Base-by-base conservation (phyloP, 2,797 vertebrate genomes). In the Eidolon dupreanum region DNA sequence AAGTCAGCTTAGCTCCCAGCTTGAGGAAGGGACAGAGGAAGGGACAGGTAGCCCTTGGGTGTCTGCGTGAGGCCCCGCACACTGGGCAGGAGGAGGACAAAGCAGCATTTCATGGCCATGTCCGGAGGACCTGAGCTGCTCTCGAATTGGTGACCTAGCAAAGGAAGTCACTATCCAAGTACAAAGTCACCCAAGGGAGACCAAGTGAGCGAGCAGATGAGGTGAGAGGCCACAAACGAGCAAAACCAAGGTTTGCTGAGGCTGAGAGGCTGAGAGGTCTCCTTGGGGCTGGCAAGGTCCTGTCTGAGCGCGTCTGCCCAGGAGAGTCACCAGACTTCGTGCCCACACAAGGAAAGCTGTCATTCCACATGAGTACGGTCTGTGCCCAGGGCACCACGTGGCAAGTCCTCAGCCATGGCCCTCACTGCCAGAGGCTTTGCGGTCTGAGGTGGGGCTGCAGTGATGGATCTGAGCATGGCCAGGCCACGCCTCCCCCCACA, bases 141-240 rank as follows among this genome's bases (percentile, higher is more conserved):
- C 86, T 51, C 46, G 74, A 86, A 71, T 33, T 1, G 0, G 2
- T 73, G 61, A 83, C 41, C 31, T 19, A 31, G 55, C 0, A 12
- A 46, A 84, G 65, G 31, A 71, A 74, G 71, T 75, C 24, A 8
- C 13, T 41, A 4, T 79, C 22, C 83, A 33, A 33, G 10, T 9
- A 24, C 6, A 24, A 9, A 68, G 24, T 36, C 66, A n/a, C 6
- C 43, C 9, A 38, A 49, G 26, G 49, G 16, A 28, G 16, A 6
- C 17, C 0, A 0, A 2, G n/a, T 0, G 17, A 38, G 43, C 2
- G 8, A 33, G 2, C 20, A 13, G 59, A 5, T 2, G 33, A 43
- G 4, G n/a, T 12, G 0, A 0, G 0, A 68, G 53, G 68, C n/a
- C 78, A 24, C 63, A 26, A 26, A 12, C 15, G 13, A 33, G 77